These are phyloP conservation scores for Syngnathoides biaculeatus DNA, from an alignment of 2,113 vertebrate species.

Conservation along the genomic window DNA sequence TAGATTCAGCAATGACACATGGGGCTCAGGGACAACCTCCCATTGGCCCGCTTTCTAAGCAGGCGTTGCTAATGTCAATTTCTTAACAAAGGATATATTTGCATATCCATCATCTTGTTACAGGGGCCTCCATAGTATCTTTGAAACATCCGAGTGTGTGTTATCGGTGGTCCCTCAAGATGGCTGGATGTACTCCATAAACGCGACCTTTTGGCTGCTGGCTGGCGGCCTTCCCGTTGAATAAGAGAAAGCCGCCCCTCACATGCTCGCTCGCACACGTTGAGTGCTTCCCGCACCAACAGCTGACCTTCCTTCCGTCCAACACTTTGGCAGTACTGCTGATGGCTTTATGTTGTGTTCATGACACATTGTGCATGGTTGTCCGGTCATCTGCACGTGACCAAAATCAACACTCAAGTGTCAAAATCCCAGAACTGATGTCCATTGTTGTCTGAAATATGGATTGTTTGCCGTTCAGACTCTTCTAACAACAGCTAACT, in stretches of 20 bases:
- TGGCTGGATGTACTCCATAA: neutral
- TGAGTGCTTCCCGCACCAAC: constrained; percentile 27
- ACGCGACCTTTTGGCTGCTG: neutral
- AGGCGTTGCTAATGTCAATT: neutral
- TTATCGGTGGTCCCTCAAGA: neutral
- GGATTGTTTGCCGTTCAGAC: neutral
- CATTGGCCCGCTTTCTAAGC: neutral
- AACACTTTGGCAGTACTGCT: neutral
- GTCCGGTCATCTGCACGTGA: constrained; percentile 14
- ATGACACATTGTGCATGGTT: constrained; percentile 24
- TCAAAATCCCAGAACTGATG: neutral
- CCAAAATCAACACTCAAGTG: neutral
- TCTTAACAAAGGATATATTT: neutral
- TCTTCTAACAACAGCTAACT: neutral
- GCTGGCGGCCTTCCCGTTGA: neutral
- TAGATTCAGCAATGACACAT: neutral
- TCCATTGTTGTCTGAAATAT: constrained; percentile 1
- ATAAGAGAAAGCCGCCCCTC: constrained; percentile 37
- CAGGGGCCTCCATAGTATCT: too few relatives aligned
- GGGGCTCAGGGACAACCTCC: neutral
- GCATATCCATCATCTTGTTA: neutral
- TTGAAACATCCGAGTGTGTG: too few relatives aligned
- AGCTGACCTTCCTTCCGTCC: constrained; percentile 29
- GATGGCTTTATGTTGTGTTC: constrained; percentile 20
- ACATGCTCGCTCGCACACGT: constrained; percentile 21